Evolutionary conservation across 2,113 vertebrate species (phyloP).

Genomic region (Alethe castanea): DNA sequence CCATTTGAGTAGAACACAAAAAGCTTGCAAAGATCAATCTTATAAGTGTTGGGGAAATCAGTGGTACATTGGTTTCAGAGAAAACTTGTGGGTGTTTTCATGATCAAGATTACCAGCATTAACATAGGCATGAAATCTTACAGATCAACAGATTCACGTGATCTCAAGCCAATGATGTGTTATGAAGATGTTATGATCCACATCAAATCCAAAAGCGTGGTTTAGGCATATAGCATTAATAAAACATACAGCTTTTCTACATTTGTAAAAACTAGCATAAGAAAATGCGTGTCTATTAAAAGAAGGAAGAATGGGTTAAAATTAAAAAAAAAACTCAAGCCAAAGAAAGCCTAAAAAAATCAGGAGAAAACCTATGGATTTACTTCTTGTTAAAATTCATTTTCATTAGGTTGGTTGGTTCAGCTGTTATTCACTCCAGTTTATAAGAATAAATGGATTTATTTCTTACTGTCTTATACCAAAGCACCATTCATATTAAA

Average conservation of each 20-base stretch:
- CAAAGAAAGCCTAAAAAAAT: not conserved
- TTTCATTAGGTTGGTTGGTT: not conserved
- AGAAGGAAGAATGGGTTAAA: not conserved
- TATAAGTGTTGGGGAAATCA: not conserved
- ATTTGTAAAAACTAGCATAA: not conserved
- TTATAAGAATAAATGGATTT: not conserved
- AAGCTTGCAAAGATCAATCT: rapidly evolving
- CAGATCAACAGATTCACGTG: not conserved
- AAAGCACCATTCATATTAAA: not conserved
- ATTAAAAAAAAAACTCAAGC: not conserved
- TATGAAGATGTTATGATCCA: not conserved
- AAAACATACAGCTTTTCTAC: not conserved
- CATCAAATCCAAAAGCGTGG: rapidly evolving
- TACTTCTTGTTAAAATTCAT: not conserved
- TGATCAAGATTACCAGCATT: not conserved
- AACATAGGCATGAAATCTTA: not conserved
- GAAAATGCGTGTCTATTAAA: not conserved
- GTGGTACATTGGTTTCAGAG: not conserved
- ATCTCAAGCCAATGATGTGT: not conserved
- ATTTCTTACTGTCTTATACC: not conserved
- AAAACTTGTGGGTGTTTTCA: not conserved
- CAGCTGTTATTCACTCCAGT: not conserved
- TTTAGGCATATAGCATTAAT: not conserved
- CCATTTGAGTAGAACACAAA: not conserved
- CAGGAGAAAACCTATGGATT: not conserved